Percentiles rank a stretch among this genome's conserved stretches.
Evolutionary conservation across 2,888 invertebrate genomes (phyloP).

Genomic region (Nipponacmea schrenckii): DNA sequence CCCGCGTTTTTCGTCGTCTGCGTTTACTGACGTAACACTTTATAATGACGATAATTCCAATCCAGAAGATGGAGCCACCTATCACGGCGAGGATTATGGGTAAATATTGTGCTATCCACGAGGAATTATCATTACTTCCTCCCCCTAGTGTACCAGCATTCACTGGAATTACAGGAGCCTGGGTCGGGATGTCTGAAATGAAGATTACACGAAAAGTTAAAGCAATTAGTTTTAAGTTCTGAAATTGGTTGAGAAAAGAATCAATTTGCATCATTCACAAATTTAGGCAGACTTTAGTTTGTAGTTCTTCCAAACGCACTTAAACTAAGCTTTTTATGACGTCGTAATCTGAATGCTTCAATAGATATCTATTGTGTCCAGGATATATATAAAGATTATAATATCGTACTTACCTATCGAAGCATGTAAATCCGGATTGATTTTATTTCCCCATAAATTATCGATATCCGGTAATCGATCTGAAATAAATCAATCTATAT

Average conservation of each 20-base stretch:
- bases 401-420: not conserved
- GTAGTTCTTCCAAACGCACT: too few relatives aligned
- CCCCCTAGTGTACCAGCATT: not conserved
- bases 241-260: too few relatives aligned
- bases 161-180: not conserved
- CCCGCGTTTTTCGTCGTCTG: not conserved
- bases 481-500: not conserved
- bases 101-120: not conserved
- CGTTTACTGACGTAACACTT: slow-evolving; percentile 3
- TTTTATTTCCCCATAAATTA: not conserved
- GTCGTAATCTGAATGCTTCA: too few relatives aligned
- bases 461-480: not conserved
- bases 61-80: not conserved
- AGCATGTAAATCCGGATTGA: not conserved
- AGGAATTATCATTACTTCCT: not conserved
- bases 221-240: too few relatives aligned
- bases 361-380: too few relatives aligned
- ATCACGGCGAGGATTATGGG: not conserved
- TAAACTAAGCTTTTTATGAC: too few relatives aligned
- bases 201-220: not conserved
- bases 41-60: not conserved
- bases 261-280: too few relatives aligned
- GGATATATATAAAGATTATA: not conserved
- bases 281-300: too few relatives aligned
- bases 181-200: not conserved